Evolutionary conservation across 2,888 invertebrate genomes (phyloP), one percentile per base, ranked within the genome.

Genomic region (Arctia plantaginis): DNA sequence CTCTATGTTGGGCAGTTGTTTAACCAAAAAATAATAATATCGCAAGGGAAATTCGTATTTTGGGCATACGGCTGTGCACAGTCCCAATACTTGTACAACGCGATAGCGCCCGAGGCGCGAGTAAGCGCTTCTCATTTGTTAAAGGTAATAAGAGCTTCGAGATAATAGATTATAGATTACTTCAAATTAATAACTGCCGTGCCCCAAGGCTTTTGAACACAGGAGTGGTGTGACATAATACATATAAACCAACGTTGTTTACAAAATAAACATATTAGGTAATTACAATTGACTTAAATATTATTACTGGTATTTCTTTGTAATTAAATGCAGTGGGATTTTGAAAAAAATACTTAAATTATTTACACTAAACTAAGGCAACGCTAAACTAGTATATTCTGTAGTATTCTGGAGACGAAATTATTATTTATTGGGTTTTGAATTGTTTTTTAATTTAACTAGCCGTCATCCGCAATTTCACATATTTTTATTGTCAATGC

Each of bases 151-250:
- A 81, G 82, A 78, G 72, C 77, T 74, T 73, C 10, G 66, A 82
- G 77, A 84, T 85, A 85, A 85, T 85, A 81, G 82, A 86, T 86
- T 80, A 86, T 75, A 80, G 83, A 85, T 81, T 83, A 82, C 81
- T 82, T 74, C 80, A 79, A 70, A 86, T 86, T 86, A 86, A 83
- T 86, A 78, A 84, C 75, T 67, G 78, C 71, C 30, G 30, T 47
- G 69, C 69, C 69, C 23, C 47, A 69, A 69, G 41, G 41, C 51
- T 41, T 30, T 39, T 4, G 13, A 51, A 71, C 20, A 66, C 33
- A 23, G 70, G 23, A 62, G 44, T 44, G 10, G 12, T 27, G 18
- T 62, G 39, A 30, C 27, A 67, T 30, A 27, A 47, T 67, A 47
- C 20, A 0, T 12, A 51, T 68, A 44, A 39, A 30, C 13, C 2